These are phyloP conservation scores for Ceratina calcarata DNA, from an alignment of 1,140 invertebrate species.

Conservation along the genomic window DNA sequence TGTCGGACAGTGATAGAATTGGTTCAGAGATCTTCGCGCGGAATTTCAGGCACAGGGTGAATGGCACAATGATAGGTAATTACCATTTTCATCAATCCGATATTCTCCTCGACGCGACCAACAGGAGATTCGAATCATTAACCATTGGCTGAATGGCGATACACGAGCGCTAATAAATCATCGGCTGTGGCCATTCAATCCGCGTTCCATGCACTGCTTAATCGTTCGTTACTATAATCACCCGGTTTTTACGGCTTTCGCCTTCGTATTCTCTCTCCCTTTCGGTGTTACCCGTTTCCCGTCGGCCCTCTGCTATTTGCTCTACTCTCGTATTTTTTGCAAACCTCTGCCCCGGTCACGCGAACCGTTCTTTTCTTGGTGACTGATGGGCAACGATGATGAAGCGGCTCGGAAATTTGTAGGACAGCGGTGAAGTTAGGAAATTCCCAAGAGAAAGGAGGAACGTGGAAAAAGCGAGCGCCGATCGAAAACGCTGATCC, in stretches of 20 bases:
- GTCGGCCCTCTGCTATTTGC: not conserved
- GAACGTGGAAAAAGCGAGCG: constrained; percentile 19
- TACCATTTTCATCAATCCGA: not conserved
- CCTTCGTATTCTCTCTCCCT: not conserved
- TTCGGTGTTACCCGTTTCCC: not conserved
- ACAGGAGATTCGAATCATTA: not conserved
- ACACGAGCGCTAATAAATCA: not conserved
- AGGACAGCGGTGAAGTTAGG: constrained; percentile 41
- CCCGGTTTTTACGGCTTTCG: not conserved
- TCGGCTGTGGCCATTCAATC: too few species aligned
- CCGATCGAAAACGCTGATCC: constrained; percentile 34
- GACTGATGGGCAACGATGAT: constrained; percentile 65
- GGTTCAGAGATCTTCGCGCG: too few species aligned
- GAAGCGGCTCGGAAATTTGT: constrained; percentile 65
- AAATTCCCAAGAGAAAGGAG: not conserved
- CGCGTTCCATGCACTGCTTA: not conserved
- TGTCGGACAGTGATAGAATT: too few species aligned
- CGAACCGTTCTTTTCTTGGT: constrained; percentile 52
- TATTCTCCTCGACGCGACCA: not conserved
- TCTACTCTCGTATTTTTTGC: constrained; percentile 38
- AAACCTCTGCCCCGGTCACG: constrained; percentile 18
- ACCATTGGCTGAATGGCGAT: not conserved
- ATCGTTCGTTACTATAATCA: constrained; percentile 2
- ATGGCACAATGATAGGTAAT: too few species aligned
- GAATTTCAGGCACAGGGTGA: not conserved